A percentile compares a stretch with the other conserved stretches of the same genome.
These are phyloP conservation scores for Schizopygopsis malacanthus DNA, from an alignment of 2,797 vertebrate genomes.

Conservation along the genomic window DNA sequence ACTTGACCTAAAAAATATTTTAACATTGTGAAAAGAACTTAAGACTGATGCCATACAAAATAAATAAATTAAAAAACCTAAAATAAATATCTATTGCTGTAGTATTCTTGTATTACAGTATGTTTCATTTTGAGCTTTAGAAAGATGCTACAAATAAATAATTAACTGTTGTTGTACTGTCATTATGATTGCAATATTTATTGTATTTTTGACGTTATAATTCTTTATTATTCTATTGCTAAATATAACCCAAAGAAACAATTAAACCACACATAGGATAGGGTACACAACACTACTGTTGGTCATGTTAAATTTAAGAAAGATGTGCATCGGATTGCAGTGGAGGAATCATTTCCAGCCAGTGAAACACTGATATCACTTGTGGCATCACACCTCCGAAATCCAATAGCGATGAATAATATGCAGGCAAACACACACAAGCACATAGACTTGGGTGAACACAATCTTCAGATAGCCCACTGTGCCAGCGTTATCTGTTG, in stretches of 20 bases:
- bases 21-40: neutral
- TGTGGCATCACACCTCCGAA: constrained; percentile 32
- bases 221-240: neutral
- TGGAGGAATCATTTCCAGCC: constrained; percentile 7
- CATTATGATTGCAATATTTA: neutral
- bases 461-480: constrained; percentile 36
- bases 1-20: neutral
- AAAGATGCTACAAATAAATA: neutral
- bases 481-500: constrained; percentile 32
- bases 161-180: neutral
- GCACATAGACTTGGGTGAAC: constrained; percentile 17
- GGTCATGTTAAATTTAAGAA: neutral
- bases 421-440: constrained; percentile 32
- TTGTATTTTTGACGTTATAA: neutral
- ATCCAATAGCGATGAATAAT: constrained; percentile 36
- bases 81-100: neutral
- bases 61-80: neutral
- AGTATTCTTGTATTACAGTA: neutral
- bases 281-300: neutral
- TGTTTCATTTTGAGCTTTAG: neutral
- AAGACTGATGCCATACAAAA: neutral
- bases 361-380: constrained; percentile 14
- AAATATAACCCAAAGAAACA: neutral
- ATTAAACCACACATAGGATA: neutral
- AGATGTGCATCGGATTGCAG: constrained; percentile 10